Percentiles rank a stretch among this genome's conserved stretches.
Evolutionary conservation across 2,113 vertebrate species (phyloP).

Genomic region (Ellobius talpinus): DNA sequence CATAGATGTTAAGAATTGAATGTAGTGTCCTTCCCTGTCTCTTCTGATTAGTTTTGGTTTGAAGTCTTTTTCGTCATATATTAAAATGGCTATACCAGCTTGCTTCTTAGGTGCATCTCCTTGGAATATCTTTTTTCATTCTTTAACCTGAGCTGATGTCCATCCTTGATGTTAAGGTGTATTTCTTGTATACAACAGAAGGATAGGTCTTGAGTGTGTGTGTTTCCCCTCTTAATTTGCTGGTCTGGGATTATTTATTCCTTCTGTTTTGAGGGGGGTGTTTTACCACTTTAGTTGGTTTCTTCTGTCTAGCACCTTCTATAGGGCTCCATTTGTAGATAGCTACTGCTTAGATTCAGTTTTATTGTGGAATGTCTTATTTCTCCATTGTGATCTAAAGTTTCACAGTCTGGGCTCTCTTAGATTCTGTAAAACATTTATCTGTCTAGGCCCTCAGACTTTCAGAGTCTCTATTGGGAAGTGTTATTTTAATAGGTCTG

Average conservation of each 20-base stretch:
- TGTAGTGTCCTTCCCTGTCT: background rate
- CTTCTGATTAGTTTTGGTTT: background rate
- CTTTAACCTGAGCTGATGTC: background rate
- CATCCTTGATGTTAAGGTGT: background rate
- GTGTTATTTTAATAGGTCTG: background rate
- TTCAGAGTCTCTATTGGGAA: background rate
- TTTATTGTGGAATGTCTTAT: background rate
- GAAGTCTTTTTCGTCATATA: background rate
- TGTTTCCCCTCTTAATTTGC: background rate
- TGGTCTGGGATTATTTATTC: background rate
- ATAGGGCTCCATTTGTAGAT: too few species aligned
- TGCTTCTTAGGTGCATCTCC: background rate
- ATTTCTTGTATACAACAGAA: background rate
- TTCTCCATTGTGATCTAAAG: background rate
- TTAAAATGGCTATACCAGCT: background rate
- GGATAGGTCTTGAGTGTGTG: background rate
- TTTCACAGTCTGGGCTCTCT: background rate
- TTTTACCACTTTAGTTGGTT: background rate
- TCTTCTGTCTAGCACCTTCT: background rate
- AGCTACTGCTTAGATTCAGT: too few species aligned
- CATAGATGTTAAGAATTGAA: background rate
- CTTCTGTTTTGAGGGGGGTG: background rate
- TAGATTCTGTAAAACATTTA: background rate
- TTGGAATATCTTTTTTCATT: background rate
- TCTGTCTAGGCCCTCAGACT: background rate